These are phyloP conservation scores for Sula dactylatra DNA, from an alignment of 2,113 vertebrate genomes.

Conservation along the genomic window DNA sequence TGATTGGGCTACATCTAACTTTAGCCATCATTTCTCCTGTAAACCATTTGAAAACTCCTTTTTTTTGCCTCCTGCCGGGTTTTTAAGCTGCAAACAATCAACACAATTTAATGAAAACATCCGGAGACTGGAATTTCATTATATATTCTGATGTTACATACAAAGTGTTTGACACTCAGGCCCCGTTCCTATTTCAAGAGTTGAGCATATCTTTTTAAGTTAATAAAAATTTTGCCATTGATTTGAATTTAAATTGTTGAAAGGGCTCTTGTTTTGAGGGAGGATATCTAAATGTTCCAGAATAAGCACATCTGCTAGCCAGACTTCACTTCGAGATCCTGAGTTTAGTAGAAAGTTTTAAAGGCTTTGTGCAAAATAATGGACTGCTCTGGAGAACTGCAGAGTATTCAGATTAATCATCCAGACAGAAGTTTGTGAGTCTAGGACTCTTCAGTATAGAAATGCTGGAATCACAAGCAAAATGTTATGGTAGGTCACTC, in stretches of 20 bases:
- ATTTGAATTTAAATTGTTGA: conserved; percentile 5
- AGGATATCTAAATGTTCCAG: conserved; percentile 12
- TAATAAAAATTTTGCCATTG: background rate
- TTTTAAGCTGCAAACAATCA: background rate
- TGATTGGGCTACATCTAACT: background rate
- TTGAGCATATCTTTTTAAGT: background rate
- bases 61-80: background rate
- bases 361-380: conserved; percentile 40
- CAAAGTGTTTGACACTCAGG: background rate
- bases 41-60: background rate
- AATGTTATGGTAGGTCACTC: conserved; percentile 20
- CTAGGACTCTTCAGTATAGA: conserved; percentile 42
- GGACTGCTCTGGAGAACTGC: conserved; percentile 42
- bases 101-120: background rate
- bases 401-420: conserved; percentile 63
- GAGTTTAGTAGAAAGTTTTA: conserved; percentile 40
- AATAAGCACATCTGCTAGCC: conserved; percentile 33
- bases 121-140: background rate
- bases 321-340: conserved; percentile 31
- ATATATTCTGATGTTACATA: background rate
- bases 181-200: background rate
- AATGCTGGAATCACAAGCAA: conserved; percentile 54
- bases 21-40: background rate
- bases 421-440: conserved; percentile 56
- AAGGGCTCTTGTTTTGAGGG: conserved; percentile 1